These are phyloP conservation scores for Tupiocoris notatus DNA, from an alignment of 2,888 invertebrate species.

Conservation along the genomic window DNA sequence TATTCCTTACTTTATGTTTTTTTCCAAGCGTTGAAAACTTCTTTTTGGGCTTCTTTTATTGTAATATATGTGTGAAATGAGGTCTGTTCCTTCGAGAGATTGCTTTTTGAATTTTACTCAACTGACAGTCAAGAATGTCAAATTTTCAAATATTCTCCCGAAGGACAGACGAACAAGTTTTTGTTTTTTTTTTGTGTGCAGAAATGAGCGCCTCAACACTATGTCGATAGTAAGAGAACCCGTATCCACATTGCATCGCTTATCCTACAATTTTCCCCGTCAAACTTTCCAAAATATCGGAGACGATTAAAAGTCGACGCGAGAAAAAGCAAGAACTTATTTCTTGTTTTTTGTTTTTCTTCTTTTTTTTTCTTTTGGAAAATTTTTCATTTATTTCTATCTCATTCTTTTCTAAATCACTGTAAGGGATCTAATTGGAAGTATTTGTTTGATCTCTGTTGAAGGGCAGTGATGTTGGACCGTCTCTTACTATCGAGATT, in stretches of 20 bases:
- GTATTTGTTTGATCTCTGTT: conserved; percentile 46
- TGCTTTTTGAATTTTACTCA: no score
- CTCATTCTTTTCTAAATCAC: conserved; percentile 12
- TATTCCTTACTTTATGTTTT: no score
- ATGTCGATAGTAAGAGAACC: conserved; percentile 38
- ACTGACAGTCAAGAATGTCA: no score
- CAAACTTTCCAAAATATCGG: neutral
- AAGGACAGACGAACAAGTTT: no score
- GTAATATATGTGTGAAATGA: no score
- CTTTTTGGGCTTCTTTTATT: no score
- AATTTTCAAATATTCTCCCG: no score
- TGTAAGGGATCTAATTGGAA: conserved; percentile 24
- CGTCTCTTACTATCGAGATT: conserved; percentile 48
- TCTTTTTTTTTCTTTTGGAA: neutral
- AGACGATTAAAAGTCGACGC: neutral
- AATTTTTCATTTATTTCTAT: neutral
- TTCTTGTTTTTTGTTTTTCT: conserved; percentile 7
- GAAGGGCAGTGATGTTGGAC: conserved; percentile 43
- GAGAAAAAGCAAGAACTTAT: neutral
- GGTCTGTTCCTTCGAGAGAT: no score
- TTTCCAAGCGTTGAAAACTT: no score
- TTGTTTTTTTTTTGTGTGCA: neutral
- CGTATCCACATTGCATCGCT: conserved; percentile 10
- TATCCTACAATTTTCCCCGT: neutral
- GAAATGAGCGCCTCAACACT: conserved; percentile 39